These are phyloP conservation scores for Phrynosoma blainvillii DNA, from an alignment of 2,113 vertebrate species.

Conservation along the genomic window DNA sequence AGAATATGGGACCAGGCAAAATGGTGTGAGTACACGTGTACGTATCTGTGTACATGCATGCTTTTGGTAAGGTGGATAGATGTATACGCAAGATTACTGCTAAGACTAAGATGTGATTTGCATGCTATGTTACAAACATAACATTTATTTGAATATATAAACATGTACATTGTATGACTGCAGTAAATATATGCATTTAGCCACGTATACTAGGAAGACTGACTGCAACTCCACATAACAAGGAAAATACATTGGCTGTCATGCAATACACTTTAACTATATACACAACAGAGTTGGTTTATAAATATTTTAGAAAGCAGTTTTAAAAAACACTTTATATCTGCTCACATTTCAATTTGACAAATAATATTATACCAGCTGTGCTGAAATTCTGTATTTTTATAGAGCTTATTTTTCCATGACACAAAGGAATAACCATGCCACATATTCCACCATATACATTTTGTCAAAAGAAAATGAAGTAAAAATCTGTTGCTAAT, in stretches of 20 bases:
- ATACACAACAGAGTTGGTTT: not conserved
- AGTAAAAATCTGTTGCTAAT: slow-evolving; percentile 79
- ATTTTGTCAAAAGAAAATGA: slow-evolving; percentile 71
- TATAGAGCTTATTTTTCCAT: slow-evolving; percentile 60
- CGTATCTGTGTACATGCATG: too few species aligned
- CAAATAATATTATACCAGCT: slow-evolving; percentile 41
- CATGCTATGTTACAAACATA: not conserved
- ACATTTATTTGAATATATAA: not conserved
- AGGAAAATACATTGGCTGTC: not conserved
- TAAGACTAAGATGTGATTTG: not conserved
- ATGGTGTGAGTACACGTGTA: too few species aligned
- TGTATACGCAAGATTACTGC: not conserved
- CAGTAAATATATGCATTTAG: not conserved
- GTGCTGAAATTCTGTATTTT: slow-evolving; percentile 20
- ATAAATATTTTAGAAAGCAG: slow-evolving; percentile 5
- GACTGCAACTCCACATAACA: not conserved
- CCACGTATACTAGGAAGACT: not conserved
- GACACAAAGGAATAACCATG: slow-evolving; percentile 63
- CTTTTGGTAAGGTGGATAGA: not conserved
- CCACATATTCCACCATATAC: slow-evolving; percentile 63
- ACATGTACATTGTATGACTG: not conserved
- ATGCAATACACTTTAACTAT: not conserved
- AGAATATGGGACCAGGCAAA: too few species aligned
- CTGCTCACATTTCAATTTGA: not conserved
- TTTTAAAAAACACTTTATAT: not conserved